phyloP scores from a whole-genome alignment of 2,888 invertebrate species.

The Osedax frankpressi region DNA sequence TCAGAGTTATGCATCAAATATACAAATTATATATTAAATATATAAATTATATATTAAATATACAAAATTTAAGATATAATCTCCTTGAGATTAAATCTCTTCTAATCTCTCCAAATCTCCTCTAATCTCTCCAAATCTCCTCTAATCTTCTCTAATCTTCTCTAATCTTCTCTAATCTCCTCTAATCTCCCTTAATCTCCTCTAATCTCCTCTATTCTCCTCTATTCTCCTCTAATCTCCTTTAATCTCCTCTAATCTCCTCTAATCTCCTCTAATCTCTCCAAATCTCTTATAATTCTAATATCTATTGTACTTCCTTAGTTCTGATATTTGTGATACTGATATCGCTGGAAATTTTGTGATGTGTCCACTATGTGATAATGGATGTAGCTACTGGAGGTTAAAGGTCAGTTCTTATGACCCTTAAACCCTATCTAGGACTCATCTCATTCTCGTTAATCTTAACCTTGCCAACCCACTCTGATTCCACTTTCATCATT shows the following conservation, averaged over 20 bases:
- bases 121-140: not conserved
- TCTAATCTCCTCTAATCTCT: not conserved
- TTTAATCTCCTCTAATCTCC: not conserved
- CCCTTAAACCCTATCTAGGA: too few relatives aligned
- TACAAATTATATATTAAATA: too few relatives aligned
- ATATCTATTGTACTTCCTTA: not conserved
- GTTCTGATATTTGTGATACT: conserved; percentile 26
- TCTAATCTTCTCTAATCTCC: not conserved
- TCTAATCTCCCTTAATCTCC: not conserved
- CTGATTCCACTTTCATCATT: too few relatives aligned
- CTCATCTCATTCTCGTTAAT: too few relatives aligned
- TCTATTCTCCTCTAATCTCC: not conserved
- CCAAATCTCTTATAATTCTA: not conserved
- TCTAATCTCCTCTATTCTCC: not conserved
- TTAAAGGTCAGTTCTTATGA: conserved; percentile 26
- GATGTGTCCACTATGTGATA: conserved; percentile 45
- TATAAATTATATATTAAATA: too few relatives aligned
- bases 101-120: not conserved
- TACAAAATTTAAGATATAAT: too few relatives aligned
- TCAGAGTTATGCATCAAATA: too few relatives aligned
- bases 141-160: too few relatives aligned
- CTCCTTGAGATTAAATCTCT: not conserved
- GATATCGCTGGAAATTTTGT: conserved; percentile 22
- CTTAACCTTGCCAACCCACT: too few relatives aligned
- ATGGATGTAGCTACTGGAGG: conserved; percentile 41